Evolutionary conservation across 2,888 invertebrate genomes (phyloP).

Genomic region (Dendrolimus houi): DNA sequence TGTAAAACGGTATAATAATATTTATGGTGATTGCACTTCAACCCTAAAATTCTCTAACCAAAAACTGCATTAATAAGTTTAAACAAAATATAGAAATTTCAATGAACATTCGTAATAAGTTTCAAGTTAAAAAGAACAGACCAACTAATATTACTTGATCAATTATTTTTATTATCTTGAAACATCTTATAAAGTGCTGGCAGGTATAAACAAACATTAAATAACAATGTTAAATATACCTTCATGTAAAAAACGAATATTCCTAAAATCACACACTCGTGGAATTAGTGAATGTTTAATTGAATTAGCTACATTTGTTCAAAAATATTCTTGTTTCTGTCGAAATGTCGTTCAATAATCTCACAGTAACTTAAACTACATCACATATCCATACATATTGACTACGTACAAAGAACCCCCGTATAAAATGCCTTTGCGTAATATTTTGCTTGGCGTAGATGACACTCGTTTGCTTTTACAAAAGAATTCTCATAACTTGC

Average conservation of each 20-base stretch:
- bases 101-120: not conserved
- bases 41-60: slow-evolving; percentile 16
- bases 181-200: too few relatives aligned
- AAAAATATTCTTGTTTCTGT: slow-evolving; percentile 1
- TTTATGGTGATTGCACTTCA: slow-evolving; percentile 20
- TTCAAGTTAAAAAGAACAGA: too few relatives aligned
- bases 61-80: not conserved
- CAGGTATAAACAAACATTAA: too few relatives aligned
- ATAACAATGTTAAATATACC: too few relatives aligned
- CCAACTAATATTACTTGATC: too few relatives aligned
- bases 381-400: slow-evolving; percentile 51
- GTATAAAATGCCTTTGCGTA: slow-evolving; percentile 33
- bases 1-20: not conserved
- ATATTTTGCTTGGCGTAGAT: not conserved
- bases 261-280: too few relatives aligned
- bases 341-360: slow-evolving; percentile 3
- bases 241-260: too few relatives aligned
- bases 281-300: too few relatives aligned
- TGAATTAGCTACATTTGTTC: slow-evolving; percentile 9
- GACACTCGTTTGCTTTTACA: too few relatives aligned
- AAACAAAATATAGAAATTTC: not conserved
- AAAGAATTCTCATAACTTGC: too few relatives aligned
- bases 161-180: too few relatives aligned
- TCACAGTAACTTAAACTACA: slow-evolving; percentile 35
- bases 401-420: slow-evolving; percentile 39